A percentile compares a stretch with the other conserved stretches of the same genome.
phyloP scores from a whole-genome alignment of 2,888 invertebrate genomes.

The Scaptomyza parva region DNA sequence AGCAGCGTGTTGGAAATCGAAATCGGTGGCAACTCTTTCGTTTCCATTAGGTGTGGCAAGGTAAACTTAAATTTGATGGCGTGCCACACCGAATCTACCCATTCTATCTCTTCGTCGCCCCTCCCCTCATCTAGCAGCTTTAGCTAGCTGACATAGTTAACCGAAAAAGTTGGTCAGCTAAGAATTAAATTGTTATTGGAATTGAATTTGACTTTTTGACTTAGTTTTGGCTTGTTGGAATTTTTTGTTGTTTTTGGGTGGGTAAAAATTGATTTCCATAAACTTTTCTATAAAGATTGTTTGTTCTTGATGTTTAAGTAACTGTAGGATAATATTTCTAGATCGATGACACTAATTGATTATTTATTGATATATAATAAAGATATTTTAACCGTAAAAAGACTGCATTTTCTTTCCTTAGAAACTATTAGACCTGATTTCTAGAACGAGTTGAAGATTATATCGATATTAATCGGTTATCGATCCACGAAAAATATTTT shows the following conservation, averaged over 20 bases:
- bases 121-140: slow-evolving; percentile 1
- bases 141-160: slow-evolving; percentile 33
- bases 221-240: neutral
- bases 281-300: too few relatives aligned
- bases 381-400: too few relatives aligned
- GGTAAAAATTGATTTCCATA: too few relatives aligned
- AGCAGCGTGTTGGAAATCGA: slow-evolving; percentile 52
- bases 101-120: too few relatives aligned
- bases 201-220: slow-evolving; percentile 39
- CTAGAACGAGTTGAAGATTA: too few relatives aligned
- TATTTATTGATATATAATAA: too few relatives aligned
- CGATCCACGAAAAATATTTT: too few relatives aligned
- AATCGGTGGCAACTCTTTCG: slow-evolving; percentile 41
- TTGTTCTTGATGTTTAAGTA: too few relatives aligned
- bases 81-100: neutral
- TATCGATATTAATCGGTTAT: neutral
- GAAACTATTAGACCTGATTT: too few relatives aligned
- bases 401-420: too few relatives aligned
- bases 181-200: slow-evolving; percentile 47
- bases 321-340: too few relatives aligned
- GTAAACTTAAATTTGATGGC: slow-evolving; percentile 6
- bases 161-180: slow-evolving; percentile 34
- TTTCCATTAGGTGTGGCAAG: slow-evolving; percentile 20
- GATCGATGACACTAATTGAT: too few relatives aligned
- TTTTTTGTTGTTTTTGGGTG: neutral